phyloP scores from a whole-genome alignment of 2,888 invertebrate species.

The Ectobius pallidus region DNA sequence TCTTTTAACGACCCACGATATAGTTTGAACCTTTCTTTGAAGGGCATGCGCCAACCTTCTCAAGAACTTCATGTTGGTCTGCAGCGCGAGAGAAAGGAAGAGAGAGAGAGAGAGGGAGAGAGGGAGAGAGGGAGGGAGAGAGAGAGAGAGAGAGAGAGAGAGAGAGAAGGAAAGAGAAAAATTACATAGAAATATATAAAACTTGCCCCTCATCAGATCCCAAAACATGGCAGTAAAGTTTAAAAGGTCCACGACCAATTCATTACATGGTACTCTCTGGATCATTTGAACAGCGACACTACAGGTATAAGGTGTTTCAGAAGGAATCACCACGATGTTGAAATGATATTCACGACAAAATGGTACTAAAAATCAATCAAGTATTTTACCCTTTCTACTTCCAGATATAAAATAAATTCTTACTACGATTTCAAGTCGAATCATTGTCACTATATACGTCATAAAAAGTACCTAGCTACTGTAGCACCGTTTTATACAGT shows the following conservation, averaged over 20 bases:
- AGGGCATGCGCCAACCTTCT: slow-evolving; percentile 1
- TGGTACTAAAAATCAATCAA: too few relatives aligned
- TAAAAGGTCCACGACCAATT: slow-evolving; percentile 29
- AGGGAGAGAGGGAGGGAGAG: not conserved
- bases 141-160: not conserved
- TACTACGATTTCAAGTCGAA: too few relatives aligned
- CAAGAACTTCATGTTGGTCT: not conserved
- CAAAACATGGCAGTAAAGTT: slow-evolving; percentile 29
- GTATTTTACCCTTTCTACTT: too few relatives aligned
- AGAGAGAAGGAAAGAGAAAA: too few relatives aligned
- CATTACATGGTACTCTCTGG: slow-evolving; percentile 6
- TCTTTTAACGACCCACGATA: slow-evolving; percentile 26
- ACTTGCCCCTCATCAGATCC: slow-evolving; percentile 20
- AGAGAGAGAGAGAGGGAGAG: slow-evolving; percentile 10
- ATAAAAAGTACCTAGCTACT: too few relatives aligned
- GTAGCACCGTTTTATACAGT: too few relatives aligned
- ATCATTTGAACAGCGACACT: not conserved
- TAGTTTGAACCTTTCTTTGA: slow-evolving; percentile 30
- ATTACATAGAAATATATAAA: slow-evolving; percentile 1
- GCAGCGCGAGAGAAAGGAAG: not conserved
- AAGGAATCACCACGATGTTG: too few relatives aligned
- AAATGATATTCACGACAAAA: too few relatives aligned
- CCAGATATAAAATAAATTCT: too few relatives aligned
- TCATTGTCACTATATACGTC: too few relatives aligned
- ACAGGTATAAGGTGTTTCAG: too few relatives aligned